Percentiles rank a stretch among this genome's conserved stretches.
Conservation (phyloP, 1,140 invertebrate genomes). For the Zaprionus davidi region DNA sequence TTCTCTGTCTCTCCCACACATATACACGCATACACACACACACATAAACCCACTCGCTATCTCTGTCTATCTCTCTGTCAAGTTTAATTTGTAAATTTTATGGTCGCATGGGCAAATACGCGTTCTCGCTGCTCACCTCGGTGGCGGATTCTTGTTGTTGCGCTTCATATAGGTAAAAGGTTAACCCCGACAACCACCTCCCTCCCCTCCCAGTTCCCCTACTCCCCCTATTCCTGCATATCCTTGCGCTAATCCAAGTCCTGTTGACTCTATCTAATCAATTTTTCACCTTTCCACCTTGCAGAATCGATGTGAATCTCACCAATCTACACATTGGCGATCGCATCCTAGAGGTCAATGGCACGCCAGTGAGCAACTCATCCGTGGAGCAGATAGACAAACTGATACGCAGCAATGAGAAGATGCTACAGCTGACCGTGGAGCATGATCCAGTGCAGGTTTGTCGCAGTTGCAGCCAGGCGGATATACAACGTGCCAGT, state of each 20-base stretch:
- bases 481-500: constrained; percentile 71
- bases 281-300: not conserved
- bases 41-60: not conserved
- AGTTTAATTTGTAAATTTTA: constrained; percentile 82
- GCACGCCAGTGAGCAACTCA: constrained; percentile 92
- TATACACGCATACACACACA: not conserved
- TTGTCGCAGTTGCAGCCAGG: constrained; percentile 83
- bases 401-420: constrained; percentile 89
- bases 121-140: constrained; percentile 78
- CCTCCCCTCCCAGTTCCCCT: not conserved
- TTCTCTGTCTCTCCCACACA: not conserved
- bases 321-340: constrained; percentile 95
- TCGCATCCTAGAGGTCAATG: constrained; percentile 96
- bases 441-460: constrained; percentile 94
- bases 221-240: not conserved
- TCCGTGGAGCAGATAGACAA: constrained; percentile 90
- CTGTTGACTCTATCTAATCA: not conserved
- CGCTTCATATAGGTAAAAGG: constrained; percentile 80
- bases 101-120: constrained; percentile 75
- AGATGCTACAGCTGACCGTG: constrained; percentile 90
- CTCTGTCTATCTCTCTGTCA: constrained; percentile 22
- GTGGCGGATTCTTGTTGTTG: constrained; percentile 78
- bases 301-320: constrained; percentile 92
- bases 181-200: not conserved
- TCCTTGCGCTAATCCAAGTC: not conserved